Percentiles rank a stretch among this genome's conserved stretches.
Conservation (phyloP, 2,888 invertebrate genomes). For the Helicoverpa assulta region DNA sequence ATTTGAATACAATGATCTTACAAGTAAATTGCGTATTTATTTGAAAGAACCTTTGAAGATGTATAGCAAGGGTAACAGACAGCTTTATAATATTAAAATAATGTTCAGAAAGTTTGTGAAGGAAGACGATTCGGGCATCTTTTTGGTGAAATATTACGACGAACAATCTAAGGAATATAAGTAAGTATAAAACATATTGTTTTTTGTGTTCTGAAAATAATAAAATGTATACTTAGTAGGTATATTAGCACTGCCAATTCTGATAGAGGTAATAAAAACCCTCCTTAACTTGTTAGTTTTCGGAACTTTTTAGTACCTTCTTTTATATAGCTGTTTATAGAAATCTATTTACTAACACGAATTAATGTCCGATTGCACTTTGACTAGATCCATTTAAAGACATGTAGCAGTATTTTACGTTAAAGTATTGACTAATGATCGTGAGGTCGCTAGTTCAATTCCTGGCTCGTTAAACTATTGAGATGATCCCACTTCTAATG, state of each 20-base stretch:
- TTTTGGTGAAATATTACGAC: conserved; percentile 77
- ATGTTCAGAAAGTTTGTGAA: conserved; percentile 75
- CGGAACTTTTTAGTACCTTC: no score
- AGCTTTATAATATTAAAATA: conserved; percentile 77
- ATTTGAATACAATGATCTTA: conserved; percentile 72
- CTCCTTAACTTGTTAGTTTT: no score
- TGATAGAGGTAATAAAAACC: no score
- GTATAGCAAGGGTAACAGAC: conserved; percentile 70
- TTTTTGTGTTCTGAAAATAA: no score
- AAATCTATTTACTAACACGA: no score
- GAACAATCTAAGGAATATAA: conserved; percentile 68
- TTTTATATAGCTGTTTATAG: no score
- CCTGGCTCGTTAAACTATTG: conserved; percentile 6
- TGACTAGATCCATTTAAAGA: no score
- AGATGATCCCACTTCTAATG: conserved; percentile 5
- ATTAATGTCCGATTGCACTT: no score
- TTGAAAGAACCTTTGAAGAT: conserved; percentile 76
- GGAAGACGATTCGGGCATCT: conserved; percentile 74
- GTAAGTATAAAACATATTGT: conserved; percentile 70
- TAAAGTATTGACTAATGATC: not conserved
- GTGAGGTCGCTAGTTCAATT: not conserved
- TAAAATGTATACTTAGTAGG: no score
- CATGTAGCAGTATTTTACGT: no score
- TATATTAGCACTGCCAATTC: no score
- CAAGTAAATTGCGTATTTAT: conserved; percentile 78